These are phyloP conservation scores for Harpagus bidentatus DNA, from an alignment of 2,113 vertebrate species.

Conservation along the genomic window DNA sequence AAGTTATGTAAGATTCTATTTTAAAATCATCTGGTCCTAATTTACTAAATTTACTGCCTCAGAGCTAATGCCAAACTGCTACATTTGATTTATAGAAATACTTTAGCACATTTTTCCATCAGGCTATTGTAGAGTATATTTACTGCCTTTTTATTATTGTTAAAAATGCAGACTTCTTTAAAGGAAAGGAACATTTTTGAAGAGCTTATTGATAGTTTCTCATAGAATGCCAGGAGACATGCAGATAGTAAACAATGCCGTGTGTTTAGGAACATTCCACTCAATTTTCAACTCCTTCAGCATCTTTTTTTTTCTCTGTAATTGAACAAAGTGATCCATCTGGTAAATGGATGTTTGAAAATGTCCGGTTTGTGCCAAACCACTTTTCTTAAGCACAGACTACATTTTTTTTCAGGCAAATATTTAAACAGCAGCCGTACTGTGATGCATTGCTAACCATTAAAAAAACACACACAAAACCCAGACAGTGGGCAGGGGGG, in stretches of 20 bases:
- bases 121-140: constrained; percentile 71
- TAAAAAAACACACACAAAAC: constrained; percentile 13
- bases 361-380: constrained; percentile 64
- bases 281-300: constrained; percentile 44
- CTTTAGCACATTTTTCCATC: constrained; percentile 80
- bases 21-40: constrained; percentile 81
- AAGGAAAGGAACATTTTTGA: constrained; percentile 48
- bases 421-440: constrained; percentile 59
- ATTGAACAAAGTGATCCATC: constrained; percentile 69
- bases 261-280: constrained; percentile 68
- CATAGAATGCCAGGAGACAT: constrained; percentile 57
- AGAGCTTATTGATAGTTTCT: constrained; percentile 67
- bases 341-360: constrained; percentile 75
- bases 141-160: constrained; percentile 67
- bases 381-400: constrained; percentile 65
- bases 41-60: constrained; percentile 79
- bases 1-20: constrained; percentile 82
- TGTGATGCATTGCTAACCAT: constrained; percentile 36
- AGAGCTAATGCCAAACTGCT: constrained; percentile 71
- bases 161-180: constrained; percentile 65
- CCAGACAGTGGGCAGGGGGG: neutral
- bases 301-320: constrained; percentile 6
- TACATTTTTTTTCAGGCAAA: constrained; percentile 35
- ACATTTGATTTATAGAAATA: constrained; percentile 82
- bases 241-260: constrained; percentile 68